Percentiles rank a stretch among this genome's conserved stretches.
Conservation (phyloP, 2,888 invertebrate species). For the Coremacera marginata region DNA sequence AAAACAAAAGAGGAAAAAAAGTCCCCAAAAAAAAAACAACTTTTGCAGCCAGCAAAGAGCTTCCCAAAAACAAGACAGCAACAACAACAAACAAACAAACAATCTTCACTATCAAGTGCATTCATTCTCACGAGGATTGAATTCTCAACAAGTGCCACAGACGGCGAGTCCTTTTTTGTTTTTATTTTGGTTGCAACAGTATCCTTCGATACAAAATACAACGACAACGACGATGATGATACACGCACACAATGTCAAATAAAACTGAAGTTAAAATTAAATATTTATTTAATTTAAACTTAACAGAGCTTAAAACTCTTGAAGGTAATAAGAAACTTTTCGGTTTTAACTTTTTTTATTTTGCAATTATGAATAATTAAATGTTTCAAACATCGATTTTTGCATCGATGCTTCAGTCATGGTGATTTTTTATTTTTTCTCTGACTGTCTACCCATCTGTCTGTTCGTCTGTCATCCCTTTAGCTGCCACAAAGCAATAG, state of each 20-base stretch:
- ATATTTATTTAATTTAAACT: constrained; percentile 50
- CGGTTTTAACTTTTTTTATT: constrained; percentile 11
- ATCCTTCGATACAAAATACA: constrained; percentile 41
- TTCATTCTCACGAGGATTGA: constrained; percentile 67
- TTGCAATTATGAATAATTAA: constrained; percentile 54
- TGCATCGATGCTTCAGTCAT: constrained; percentile 31
- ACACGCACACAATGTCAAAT: neutral
- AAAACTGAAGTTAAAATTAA: constrained; percentile 39
- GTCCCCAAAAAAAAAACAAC: constrained; percentile 14
- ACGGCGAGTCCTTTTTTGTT: constrained; percentile 35
- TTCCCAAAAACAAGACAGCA: neutral
- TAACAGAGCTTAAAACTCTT: constrained; percentile 40
- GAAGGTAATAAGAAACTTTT: neutral
- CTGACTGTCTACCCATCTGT: neutral
- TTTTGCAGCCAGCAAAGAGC: neutral
- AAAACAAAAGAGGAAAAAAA: constrained; percentile 16
- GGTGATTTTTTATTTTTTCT: neutral
- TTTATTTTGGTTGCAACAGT: constrained; percentile 13
- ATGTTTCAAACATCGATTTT: constrained; percentile 52
- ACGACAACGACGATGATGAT: neutral
- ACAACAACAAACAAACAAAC: constrained; percentile 27
- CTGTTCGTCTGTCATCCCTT: neutral
- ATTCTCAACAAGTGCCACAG: constrained; percentile 59
- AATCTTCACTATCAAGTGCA: constrained; percentile 56
- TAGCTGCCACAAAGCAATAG: no score